A percentile compares a stretch with the other conserved stretches of the same genome.
phyloP scores from a whole-genome alignment of 2,113 vertebrate genomes.

The Pteruthius melanotis region DNA sequence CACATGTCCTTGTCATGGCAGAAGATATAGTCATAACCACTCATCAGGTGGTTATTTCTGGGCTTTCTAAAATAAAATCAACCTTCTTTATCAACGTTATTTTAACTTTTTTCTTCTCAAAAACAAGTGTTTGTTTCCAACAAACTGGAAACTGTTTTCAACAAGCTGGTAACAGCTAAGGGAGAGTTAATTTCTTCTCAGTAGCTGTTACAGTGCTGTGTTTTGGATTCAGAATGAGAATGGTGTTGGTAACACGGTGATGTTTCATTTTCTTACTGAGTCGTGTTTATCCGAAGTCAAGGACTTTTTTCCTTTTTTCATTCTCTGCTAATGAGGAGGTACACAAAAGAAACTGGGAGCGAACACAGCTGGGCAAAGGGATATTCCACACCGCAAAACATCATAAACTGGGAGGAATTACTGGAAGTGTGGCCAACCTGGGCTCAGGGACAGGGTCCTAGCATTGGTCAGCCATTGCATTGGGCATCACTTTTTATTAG shows the following conservation, averaged over 20 bases:
- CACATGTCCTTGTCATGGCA: background rate
- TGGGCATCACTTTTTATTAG: background rate
- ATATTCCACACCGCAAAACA: background rate
- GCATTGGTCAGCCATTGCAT: background rate
- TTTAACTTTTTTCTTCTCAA: background rate
- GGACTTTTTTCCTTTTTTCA: background rate
- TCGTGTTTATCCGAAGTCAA: background rate
- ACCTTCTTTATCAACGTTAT: background rate
- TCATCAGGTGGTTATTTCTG: background rate
- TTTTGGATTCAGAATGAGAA: background rate
- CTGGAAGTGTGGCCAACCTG: fast-evolving
- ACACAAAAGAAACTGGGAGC: background rate
- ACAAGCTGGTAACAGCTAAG: background rate
- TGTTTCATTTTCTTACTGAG: background rate
- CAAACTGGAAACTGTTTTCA: too few species aligned
- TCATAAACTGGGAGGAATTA: background rate
- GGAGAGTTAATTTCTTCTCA: background rate
- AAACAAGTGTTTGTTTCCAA: background rate
- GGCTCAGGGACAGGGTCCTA: background rate
- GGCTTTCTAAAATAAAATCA: background rate
- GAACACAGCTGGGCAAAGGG: background rate
- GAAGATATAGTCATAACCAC: background rate
- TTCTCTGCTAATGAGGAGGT: background rate
- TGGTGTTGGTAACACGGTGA: background rate
- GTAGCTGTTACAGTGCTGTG: background rate